Base-by-base conservation (phyloP, 2,888 invertebrate genomes). In the Scaptodrosophila latifasciaeformis region DNA sequence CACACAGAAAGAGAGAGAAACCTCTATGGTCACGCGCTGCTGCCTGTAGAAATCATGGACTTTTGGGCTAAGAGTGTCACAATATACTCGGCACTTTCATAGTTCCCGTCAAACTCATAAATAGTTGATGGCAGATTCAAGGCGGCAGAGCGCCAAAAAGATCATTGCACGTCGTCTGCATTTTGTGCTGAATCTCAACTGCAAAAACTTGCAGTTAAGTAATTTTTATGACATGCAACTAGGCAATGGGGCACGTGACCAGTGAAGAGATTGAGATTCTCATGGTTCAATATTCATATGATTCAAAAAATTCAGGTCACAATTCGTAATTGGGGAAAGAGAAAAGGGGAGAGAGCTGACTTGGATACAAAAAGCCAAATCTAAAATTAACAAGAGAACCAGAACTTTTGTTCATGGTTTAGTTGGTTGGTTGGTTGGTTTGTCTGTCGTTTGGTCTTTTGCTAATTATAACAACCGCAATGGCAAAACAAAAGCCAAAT, bases 91-190 rank as follows among this genome's bases (percentile, higher is more conserved):
- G 45, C 42, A 39, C 56, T 59, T 7, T 3, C 7, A n/a, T n/a
- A 13, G 37, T 37, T 17, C 13, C 37, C 13, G 10, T 10, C 37
- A 37, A 10, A 17, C 65, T 60, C 78, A 62, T 75, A 71, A 70
- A 66, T 59, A 53, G 61, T 66, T 74, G 75, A 74, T 74, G 21
- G 21, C 21, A 17, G 27, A 27, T 27, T 27, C 27, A 9, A 6
- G 27, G 57, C 40, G 61, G 53, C 69, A n/a, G n/a, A n/a, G n/a
- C n/a, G n/a, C n/a, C n/a, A n/a, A n/a, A n/a, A n/a, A n/a, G n/a
- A n/a, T n/a, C 58, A 72, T 69, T 72, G 77, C 78, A 74, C 68
- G 74, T 74, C 60, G n/a, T n/a, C n/a, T n/a, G 50, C 54, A 63
- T 57, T 65, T 58, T 55, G 18, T 46, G 46, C 45, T 44, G 76